Conservation (phyloP, 2,888 invertebrate genomes). For the Drosophila parthenogenetica region DNA sequence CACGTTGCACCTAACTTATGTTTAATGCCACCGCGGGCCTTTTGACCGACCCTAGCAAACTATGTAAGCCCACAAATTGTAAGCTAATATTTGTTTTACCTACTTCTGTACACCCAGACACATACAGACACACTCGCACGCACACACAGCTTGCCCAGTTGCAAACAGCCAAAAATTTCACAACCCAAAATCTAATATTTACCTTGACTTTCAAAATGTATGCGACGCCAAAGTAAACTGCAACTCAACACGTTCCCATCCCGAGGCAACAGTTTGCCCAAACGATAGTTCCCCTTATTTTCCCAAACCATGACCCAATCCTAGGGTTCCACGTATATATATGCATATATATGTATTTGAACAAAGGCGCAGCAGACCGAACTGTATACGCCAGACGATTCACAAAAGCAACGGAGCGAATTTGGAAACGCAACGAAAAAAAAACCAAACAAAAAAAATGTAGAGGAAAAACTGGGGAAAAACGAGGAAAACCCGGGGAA, state of each 20-base stretch:
- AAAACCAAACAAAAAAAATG: not conserved
- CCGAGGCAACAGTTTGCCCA: slow-evolving; percentile 12
- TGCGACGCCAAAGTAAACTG: slow-evolving; percentile 70
- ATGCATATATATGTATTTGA: slow-evolving; percentile 44
- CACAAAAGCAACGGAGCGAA: slow-evolving; percentile 38
- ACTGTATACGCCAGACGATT: slow-evolving; percentile 60
- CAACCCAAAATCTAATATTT: slow-evolving; percentile 77
- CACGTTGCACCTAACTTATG: slow-evolving; percentile 53
- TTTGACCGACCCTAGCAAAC: slow-evolving; percentile 54
- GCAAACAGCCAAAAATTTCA: slow-evolving; percentile 69
- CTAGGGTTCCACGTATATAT: not conserved
- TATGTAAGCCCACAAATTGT: slow-evolving; percentile 74
- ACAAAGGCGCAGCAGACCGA: slow-evolving; percentile 69
- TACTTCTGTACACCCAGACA: slow-evolving; percentile 53
- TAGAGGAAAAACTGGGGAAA: not conserved
- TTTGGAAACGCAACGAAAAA: slow-evolving; percentile 11
- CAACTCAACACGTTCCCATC: slow-evolving; percentile 61
- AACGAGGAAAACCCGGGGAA: slow-evolving; percentile 4
- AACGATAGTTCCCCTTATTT: slow-evolving; percentile 3
- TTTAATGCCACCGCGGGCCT: slow-evolving; percentile 69
- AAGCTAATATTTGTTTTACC: slow-evolving; percentile 77
- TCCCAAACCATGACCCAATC: slow-evolving; percentile 13
- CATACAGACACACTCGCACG: slow-evolving; percentile 18
- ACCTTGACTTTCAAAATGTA: slow-evolving; percentile 77
- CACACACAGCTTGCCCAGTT: slow-evolving; percentile 26